Evolutionary conservation across 2,888 invertebrate species (phyloP).

Genomic region (Baccha elongata): DNA sequence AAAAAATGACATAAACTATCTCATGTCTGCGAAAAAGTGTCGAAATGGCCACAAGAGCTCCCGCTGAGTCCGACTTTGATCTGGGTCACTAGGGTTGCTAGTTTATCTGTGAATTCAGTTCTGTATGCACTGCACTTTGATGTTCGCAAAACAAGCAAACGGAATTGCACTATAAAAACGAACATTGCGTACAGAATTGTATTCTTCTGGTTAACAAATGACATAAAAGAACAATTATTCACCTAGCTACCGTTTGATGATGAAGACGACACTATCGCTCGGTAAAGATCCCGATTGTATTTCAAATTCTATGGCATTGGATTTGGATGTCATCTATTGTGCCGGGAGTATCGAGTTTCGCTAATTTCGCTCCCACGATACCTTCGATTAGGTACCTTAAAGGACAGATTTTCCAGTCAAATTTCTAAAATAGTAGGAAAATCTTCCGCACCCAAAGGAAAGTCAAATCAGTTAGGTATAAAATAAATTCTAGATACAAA

Average conservation of each 20-base stretch:
- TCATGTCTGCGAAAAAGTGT: slow-evolving; percentile 75
- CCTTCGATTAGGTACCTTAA: slow-evolving; percentile 14
- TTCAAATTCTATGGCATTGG: slow-evolving; percentile 33
- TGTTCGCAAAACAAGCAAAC: slow-evolving; percentile 45
- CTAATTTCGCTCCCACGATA: slow-evolving; percentile 69
- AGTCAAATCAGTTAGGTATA: background rate
- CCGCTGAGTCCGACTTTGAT: slow-evolving; percentile 77
- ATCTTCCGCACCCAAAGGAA: slow-evolving; percentile 4
- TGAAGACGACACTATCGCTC: slow-evolving; percentile 62
- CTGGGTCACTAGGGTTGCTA: slow-evolving; percentile 72
- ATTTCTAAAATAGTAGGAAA: slow-evolving; percentile 33
- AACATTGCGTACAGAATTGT: slow-evolving; percentile 39
- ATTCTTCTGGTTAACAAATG: slow-evolving; percentile 37
- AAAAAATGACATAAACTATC: slow-evolving; percentile 70
- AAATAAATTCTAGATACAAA: too few relatives aligned
- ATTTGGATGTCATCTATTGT: too few relatives aligned
- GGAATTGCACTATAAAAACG: slow-evolving; percentile 42
- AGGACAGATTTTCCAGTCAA: slow-evolving; percentile 52
- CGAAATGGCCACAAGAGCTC: slow-evolving; percentile 78
- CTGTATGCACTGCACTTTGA: slow-evolving; percentile 48
- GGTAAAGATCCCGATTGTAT: slow-evolving; percentile 51
- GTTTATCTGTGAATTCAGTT: slow-evolving; percentile 75
- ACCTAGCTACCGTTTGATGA: slow-evolving; percentile 67
- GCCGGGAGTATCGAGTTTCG: slow-evolving; percentile 56
- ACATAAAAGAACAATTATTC: slow-evolving; percentile 68